Evolutionary conservation across 2,888 invertebrate species (phyloP), one percentile per base, ranked within the genome.

Genomic region (Aquatica leii): DNA sequence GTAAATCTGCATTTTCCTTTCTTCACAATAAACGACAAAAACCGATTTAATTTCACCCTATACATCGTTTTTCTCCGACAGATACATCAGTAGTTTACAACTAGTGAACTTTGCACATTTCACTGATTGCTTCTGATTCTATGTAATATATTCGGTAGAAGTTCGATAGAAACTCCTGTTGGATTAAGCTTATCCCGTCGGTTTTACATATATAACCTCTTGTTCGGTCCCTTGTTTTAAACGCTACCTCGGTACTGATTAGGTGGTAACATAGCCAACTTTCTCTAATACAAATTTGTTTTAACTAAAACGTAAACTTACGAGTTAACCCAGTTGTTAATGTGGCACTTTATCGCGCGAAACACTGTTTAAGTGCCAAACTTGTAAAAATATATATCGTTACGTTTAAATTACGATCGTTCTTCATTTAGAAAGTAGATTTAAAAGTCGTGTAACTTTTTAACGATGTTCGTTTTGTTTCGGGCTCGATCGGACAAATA

Each of bases 121-220:
- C 58, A 43, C 58, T 46, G 62, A 62, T 58, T 62, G 62, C 57
- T 52, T n/a, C 50, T 46, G 62, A 58, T 53, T 35, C 62, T 52
- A 34, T 34, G 49, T 51, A 62, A 62, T 62, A 52, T 57, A 62
- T 62, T 62, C 62, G 24, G 62, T 58, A 62, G 24, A 62, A 58
- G 58, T 58, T 57, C 57, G 65, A 65, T 62, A 59, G 58, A 65
- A 41, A 41, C 24, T 59, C 46, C 48, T 4, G 24, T 15, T 20
- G 61, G 65, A 65, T 65, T 65, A 65, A 31, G 62, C 48, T 65
- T 57, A 65, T 62, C 65, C 61, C 61, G 50, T 35, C 53, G 60
- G 57, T 65, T 65, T 61, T 65, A 65, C 65, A 61, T 65, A 52
- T 56, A 43, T 34, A 58, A 43, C 62, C 56, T 51, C 35, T 18